Evolutionary conservation across 2,113 vertebrate species (phyloP).

Genomic region (Seriola aureovittata): DNA sequence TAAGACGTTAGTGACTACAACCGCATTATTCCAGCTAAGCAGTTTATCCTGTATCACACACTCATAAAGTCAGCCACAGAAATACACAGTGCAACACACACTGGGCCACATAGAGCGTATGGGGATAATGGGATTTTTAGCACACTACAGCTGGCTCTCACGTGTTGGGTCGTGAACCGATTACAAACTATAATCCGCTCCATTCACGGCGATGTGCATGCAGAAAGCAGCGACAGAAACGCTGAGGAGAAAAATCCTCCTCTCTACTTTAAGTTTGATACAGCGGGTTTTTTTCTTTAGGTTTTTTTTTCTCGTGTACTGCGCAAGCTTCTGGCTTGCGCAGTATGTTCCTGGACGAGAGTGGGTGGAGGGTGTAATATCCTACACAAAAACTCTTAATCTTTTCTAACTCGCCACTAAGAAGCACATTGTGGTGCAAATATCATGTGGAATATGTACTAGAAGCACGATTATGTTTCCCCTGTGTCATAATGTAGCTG

Average conservation of each 20-base stretch:
- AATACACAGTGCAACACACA: constrained; percentile 51
- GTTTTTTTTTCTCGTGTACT: not conserved
- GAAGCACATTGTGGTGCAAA: constrained; percentile 16
- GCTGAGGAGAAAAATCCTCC: constrained; percentile 53
- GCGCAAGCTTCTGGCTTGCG: not conserved
- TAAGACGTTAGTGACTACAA: constrained; percentile 50
- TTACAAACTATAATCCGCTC: constrained; percentile 79
- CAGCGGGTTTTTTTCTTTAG: not conserved
- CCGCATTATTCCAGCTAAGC: constrained; percentile 61
- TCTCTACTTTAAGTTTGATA: constrained; percentile 49
- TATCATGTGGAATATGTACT: constrained; percentile 1
- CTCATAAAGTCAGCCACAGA: constrained; percentile 66
- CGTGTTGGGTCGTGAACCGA: constrained; percentile 75
- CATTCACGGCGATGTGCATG: constrained; percentile 63
- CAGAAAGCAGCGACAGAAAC: constrained; percentile 53
- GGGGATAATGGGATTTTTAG: constrained; percentile 78
- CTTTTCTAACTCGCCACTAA: constrained; percentile 32
- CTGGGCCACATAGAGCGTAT: constrained; percentile 52
- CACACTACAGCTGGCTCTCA: constrained; percentile 67
- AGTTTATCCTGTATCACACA: constrained; percentile 69
- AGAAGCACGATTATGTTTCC: not conserved
- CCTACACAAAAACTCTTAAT: constrained; percentile 37
- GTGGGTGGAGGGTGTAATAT: constrained; percentile 18
- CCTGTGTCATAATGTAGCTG: not conserved
- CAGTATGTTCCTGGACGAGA: constrained; percentile 17